Base-by-base conservation (phyloP, 1,140 invertebrate species). In the Drosophila tsacasi region DNA sequence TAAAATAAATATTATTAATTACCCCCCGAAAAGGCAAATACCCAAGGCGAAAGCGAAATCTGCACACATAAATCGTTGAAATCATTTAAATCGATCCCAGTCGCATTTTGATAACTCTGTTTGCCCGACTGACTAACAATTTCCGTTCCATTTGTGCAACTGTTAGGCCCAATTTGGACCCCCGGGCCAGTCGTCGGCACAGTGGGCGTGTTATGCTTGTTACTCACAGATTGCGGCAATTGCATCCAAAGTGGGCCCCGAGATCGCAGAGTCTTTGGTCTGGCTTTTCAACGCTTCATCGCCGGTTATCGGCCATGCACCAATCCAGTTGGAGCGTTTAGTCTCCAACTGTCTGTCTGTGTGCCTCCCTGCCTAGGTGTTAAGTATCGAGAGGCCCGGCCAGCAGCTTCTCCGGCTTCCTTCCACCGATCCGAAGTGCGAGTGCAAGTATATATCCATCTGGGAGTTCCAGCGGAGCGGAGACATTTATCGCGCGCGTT, bases 111-210 rank as follows among this genome's bases (percentile, higher is more conserved):
- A 59, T 76, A 57, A 47, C 49, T 58, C 58, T 61, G 55, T 76
- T 61, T 40, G 64, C 66, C 57, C 72, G 67, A 63, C 74, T 77
- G 55, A 65, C 50, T 76, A 83, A 81, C 69, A 76, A 84, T 79
- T 87, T 87, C 83, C 83, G 83, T 83, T 87, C 73, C 77, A 72
- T 81, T 87, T 87, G 83, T 69, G 67, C 68, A 80, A 81, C 67
- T 78, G 39, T 75, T 89, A 81, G 68, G 76, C 83, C 65, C 87
- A 79, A 82, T 78, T 46, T 25, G 32, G 57, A 69, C 75, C 75
- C 64, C 75, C 74, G 40, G 58, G 74, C 55, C 73, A 65, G 49
- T 57, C 35, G 42, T 19, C 59, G 21, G 55, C 55, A 39, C 71
- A 61, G 71, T 73, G 64, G 78, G 78, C 63, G 75, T 82, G 79